Base-by-base conservation (phyloP, 2,113 vertebrate species). In the Vanacampus margaritifer region DNA sequence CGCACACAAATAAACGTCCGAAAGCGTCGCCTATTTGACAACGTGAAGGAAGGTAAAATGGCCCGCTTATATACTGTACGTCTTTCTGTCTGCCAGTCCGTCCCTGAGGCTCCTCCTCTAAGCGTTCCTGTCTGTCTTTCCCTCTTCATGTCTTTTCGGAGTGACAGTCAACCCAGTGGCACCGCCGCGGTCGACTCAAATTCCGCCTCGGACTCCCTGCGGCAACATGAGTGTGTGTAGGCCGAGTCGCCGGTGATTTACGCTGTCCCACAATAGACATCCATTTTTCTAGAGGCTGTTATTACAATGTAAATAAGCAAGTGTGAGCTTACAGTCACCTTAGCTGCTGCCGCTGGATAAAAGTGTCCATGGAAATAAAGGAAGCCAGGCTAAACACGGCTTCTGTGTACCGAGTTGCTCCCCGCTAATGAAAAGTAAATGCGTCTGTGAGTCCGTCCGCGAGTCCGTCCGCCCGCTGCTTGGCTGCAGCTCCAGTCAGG, bases 271-370 rank as follows among this genome's bases (percentile, higher is more conserved):
- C 79, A 83, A 85, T 86, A 82, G 74, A 69, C 76, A 73, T 80
- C 79, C 71, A 70, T 63, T 86, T 86, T 88, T 87, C 80, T 74
- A 75, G 72, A 81, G 62, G 68, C 69, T 39, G 75, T 86, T 86
- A 80, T 82, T 84, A 78, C 83, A 73, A 67, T 73, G 79, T 85
- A 79, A 83, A 41, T 24, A 86, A 77, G 32, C 53, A 24, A 74
- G 61, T 37, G 41, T 63, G 64, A 67, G 80, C 82, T 85, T 85
- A 83, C 83, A 79, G 84, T 88, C 80, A 76, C 74, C 69, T 2
- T 75, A 79, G 79, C 80, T 84, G 80, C 80, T 82, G 69, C 68
- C 73, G 79, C 82, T 75, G 81, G 84, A 88, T 88, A 84, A 88
- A 88, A 83, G 73, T 75, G 69, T 74, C 67, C 79, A 83, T 79